These are phyloP conservation scores for Cryptotis parvus DNA, from an alignment of 2,113 vertebrate species.

Conservation along the genomic window DNA sequence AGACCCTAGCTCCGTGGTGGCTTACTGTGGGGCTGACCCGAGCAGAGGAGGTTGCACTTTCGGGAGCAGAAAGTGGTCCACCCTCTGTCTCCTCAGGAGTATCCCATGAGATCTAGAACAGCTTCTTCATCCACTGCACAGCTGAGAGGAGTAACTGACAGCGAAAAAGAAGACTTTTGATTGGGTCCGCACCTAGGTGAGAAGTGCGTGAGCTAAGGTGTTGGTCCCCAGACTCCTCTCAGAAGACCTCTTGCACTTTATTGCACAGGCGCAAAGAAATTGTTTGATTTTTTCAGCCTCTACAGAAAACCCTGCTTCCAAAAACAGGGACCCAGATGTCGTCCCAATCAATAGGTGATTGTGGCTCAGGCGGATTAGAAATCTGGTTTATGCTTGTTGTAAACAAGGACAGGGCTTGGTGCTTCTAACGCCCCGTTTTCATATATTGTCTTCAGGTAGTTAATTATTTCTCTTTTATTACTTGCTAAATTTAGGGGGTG, in stretches of 20 bases:
- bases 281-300: conserved; percentile 36
- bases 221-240: neutral
- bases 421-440: conserved; percentile 30
- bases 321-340: conserved; percentile 59
- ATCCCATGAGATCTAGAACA: conserved; percentile 15
- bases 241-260: neutral
- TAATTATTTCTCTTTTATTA: neutral
- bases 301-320: conserved; percentile 60
- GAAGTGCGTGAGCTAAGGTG: neutral
- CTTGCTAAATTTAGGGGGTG: neutral
- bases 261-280: neutral
- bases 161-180: neutral
- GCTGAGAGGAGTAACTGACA: conserved; percentile 12
- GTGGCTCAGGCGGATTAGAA: conserved; percentile 67
- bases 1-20: neutral
- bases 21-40: neutral
- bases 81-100: conserved; percentile 65
- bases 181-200: neutral
- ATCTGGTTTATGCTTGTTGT: conserved; percentile 63
- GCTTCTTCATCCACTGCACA: neutral
- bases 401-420: conserved; percentile 42
- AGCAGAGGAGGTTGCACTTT: conserved; percentile 28
- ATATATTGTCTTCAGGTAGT: conserved; percentile 50
- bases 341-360: conserved; percentile 49
- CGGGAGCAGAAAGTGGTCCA: conserved; percentile 38